Conservation (phyloP, 2,888 invertebrate species). For the Drosophila macrospina region DNA sequence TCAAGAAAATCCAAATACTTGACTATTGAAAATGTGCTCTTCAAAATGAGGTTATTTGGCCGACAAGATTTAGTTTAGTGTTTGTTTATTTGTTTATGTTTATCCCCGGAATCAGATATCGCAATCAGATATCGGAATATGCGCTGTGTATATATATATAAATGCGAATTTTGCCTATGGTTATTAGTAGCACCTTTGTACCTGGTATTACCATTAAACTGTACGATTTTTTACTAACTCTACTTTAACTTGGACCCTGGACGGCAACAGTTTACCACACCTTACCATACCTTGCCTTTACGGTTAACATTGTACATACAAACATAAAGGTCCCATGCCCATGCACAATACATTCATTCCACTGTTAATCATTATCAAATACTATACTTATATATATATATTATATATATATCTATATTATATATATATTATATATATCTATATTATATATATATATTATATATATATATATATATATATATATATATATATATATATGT, state of each 20-base stretch:
- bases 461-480: constrained; percentile 7
- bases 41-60: constrained; percentile 51
- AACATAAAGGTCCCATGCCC: constrained; percentile 22
- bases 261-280: constrained; percentile 55
- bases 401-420: too few species aligned
- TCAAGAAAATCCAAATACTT: constrained; percentile 84
- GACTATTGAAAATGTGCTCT: constrained; percentile 77
- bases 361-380: constrained; percentile 12
- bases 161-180: constrained; percentile 38
- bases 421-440: neutral
- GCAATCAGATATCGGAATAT: constrained; percentile 16
- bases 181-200: constrained; percentile 37
- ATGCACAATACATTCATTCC: constrained; percentile 18
- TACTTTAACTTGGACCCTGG: constrained; percentile 62
- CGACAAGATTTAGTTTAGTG: constrained; percentile 23
- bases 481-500: neutral
- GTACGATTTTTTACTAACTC: constrained; percentile 60
- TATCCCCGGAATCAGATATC: constrained; percentile 10
- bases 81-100: constrained; percentile 35
- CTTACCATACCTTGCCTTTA: constrained; percentile 19
- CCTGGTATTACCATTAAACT: constrained; percentile 43
- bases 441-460: neutral
- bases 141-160: constrained; percentile 51
- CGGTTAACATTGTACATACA: constrained; percentile 53
- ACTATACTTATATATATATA: constrained; percentile 14